These are phyloP conservation scores for Phocides pigmalion DNA, from an alignment of 1,140 invertebrate genomes.

Conservation along the genomic window DNA sequence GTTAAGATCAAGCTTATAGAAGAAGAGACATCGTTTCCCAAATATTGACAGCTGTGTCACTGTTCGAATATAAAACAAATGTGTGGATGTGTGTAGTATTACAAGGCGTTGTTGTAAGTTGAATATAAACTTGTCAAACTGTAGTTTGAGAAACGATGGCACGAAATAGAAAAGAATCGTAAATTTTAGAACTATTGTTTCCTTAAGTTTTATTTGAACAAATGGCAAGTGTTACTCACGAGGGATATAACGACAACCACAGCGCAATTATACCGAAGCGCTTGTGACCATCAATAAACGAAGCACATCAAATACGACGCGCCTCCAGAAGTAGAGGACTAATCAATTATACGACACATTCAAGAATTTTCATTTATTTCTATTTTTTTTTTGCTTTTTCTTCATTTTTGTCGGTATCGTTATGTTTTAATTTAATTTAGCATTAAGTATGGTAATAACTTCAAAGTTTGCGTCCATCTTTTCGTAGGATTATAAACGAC, in stretches of 20 bases:
- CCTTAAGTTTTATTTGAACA: slow-evolving; percentile 58
- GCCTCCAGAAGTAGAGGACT: slow-evolving; percentile 34
- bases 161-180: slow-evolving; percentile 36
- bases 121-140: not conserved
- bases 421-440: slow-evolving; percentile 77
- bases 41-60: slow-evolving; percentile 3
- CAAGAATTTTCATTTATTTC: slow-evolving; percentile 79
- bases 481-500: slow-evolving; percentile 60
- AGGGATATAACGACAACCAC: slow-evolving; percentile 48
- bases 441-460: slow-evolving; percentile 70
- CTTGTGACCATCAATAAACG: slow-evolving; percentile 12
- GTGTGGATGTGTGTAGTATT: slow-evolving; percentile 1
- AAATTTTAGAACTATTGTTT: slow-evolving; percentile 30
- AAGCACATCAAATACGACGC: slow-evolving; percentile 25
- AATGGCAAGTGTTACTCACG: slow-evolving; percentile 72
- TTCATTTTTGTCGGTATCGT: slow-evolving; percentile 59
- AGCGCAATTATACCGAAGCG: slow-evolving; percentile 12
- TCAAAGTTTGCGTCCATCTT: slow-evolving; percentile 74
- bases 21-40: slow-evolving; percentile 12
- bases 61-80: not conserved
- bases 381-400: slow-evolving; percentile 68
- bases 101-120: not conserved
- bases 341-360: slow-evolving; percentile 80
- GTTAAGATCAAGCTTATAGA: slow-evolving; percentile 8
- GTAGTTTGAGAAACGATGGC: slow-evolving; percentile 20